Evolutionary conservation across 2,888 invertebrate species (phyloP).

Genomic region (Pachycephus smyrnensis): DNA sequence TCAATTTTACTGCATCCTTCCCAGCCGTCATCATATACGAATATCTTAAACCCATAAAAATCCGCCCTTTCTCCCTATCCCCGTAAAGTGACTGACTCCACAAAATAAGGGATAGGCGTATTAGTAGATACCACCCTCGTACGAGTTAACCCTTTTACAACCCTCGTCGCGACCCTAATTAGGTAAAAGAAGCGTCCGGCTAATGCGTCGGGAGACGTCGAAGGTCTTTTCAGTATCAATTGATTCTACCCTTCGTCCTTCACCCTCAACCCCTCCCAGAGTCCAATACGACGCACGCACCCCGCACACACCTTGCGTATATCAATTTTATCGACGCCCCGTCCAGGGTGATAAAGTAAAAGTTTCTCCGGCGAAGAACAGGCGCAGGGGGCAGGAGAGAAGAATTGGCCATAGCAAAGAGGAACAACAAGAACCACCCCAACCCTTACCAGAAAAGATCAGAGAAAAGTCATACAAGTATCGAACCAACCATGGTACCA

Average conservation of each 20-base stretch:
- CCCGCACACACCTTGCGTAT: slow-evolving; percentile 13
- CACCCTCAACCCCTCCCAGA: slow-evolving; percentile 10
- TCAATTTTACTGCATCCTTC: slow-evolving; percentile 3
- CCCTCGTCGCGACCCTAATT: slow-evolving; percentile 44
- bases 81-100: not conserved
- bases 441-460: not conserved
- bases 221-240: not conserved
- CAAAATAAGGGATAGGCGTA: not conserved
- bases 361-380: slow-evolving; percentile 17
- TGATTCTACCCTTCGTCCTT: not conserved
- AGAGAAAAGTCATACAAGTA: not conserved
- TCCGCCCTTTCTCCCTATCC: not conserved
- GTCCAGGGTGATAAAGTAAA: slow-evolving; percentile 21
- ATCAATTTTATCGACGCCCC: slow-evolving; percentile 35
- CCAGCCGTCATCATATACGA: slow-evolving; percentile 6
- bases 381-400: not conserved
- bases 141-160: slow-evolving; percentile 29
- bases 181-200: slow-evolving; percentile 47
- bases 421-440: not conserved
- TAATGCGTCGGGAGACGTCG: slow-evolving; percentile 26
- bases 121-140: not conserved
- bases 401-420: not conserved
- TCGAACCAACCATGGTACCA: not conserved
- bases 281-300: slow-evolving; percentile 7
- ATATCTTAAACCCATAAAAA: not conserved